phyloP scores from a whole-genome alignment of 2,113 vertebrate species.

The Geothlypis trichas region DNA sequence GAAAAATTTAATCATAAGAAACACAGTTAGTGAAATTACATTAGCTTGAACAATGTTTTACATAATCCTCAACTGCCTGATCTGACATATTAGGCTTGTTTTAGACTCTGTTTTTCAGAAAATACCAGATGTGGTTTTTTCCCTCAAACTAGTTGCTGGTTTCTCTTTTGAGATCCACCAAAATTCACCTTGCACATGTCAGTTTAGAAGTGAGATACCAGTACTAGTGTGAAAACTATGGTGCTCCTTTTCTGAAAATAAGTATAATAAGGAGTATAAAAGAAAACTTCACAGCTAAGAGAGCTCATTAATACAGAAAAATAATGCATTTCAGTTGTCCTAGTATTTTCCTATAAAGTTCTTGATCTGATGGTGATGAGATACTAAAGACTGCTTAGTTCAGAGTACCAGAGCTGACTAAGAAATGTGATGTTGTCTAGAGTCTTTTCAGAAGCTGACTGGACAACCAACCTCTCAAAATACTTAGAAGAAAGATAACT shows the following conservation, averaged over 20 bases:
- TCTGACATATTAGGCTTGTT: not conserved
- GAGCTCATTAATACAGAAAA: not conserved
- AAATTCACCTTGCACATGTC: not conserved
- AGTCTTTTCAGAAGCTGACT: not conserved
- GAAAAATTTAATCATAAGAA: not conserved
- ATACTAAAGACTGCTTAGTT: not conserved
- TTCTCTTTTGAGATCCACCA: not conserved
- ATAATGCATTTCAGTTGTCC: not conserved
- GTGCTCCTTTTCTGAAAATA: not conserved
- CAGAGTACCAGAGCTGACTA: not conserved
- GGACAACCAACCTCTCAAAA: not conserved
- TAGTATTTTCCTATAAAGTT: not conserved
- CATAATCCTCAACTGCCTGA: not conserved
- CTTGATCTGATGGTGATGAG: not conserved
- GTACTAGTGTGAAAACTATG: not conserved
- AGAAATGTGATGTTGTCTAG: not conserved
- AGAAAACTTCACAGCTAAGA: not conserved
- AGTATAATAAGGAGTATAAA: not conserved
- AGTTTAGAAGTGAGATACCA: not conserved
- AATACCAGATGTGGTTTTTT: not conserved
- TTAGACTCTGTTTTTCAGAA: not conserved
- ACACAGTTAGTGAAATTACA: not conserved
- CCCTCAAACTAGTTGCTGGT: not conserved
- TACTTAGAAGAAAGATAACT: not conserved
- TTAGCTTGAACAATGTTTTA: not conserved